Percentiles rank a stretch among this genome's conserved stretches.
Conservation (phyloP, 2,888 invertebrate species). For the Unio pictorum region DNA sequence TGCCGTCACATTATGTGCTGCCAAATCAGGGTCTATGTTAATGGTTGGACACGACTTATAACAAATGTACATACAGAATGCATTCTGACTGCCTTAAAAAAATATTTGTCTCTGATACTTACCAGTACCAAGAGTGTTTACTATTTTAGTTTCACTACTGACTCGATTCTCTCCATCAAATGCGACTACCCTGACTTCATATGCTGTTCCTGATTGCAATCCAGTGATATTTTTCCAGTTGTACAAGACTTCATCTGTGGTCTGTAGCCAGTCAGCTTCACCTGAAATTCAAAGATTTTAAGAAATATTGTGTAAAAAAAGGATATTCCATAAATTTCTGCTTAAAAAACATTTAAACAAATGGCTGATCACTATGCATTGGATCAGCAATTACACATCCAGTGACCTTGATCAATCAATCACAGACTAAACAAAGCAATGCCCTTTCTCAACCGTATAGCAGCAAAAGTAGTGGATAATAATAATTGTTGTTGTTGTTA, state of each 20-base stretch:
- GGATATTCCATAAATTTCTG: background rate
- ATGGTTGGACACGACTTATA: no score
- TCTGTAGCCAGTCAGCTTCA: slow-evolving; percentile 80
- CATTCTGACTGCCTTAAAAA: background rate
- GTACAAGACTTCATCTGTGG: slow-evolving; percentile 74
- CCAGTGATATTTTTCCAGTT: slow-evolving; percentile 78
- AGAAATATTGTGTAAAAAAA: background rate
- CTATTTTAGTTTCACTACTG: slow-evolving; percentile 46
- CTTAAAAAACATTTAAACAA: background rate
- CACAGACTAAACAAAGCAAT: no score
- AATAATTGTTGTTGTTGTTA: no score
- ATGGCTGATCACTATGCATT: background rate
- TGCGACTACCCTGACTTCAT: slow-evolving; percentile 92
- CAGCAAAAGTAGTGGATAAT: no score
- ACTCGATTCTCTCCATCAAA: slow-evolving; percentile 81
- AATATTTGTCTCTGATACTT: slow-evolving; percentile 12
- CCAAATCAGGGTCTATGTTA: no score
- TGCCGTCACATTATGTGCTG: no score
- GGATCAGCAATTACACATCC: background rate
- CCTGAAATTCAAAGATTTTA: slow-evolving; percentile 73
- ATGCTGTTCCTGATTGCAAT: slow-evolving; percentile 86
- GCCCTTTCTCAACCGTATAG: no score
- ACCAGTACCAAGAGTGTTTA: slow-evolving; percentile 58
- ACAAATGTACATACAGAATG: background rate
- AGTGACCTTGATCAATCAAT: no score